phyloP scores from a whole-genome alignment of 2,888 invertebrate species.

The Phaonia tiefii region DNA sequence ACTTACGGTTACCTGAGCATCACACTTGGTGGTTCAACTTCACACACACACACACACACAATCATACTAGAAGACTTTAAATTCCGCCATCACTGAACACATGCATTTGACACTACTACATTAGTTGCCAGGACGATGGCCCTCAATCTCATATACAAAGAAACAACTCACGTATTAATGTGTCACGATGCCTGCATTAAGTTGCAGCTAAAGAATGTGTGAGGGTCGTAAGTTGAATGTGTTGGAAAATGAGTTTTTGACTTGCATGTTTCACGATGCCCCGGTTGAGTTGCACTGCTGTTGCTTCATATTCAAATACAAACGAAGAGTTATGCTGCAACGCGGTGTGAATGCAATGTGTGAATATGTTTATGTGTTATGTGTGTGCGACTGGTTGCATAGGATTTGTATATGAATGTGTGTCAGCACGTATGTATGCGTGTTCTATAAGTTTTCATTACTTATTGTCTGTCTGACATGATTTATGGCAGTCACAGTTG shows the following conservation, averaged over 20 bases:
- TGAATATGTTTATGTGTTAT: conserved; percentile 9
- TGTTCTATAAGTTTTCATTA: conserved; percentile 48
- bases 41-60: not conserved
- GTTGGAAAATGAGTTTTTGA: conserved; percentile 4
- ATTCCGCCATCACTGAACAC: conserved; percentile 16
- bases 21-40: not conserved
- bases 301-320: conserved; percentile 13
- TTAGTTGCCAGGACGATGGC: not conserved
- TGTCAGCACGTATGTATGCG: conserved; percentile 8
- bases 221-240: not conserved
- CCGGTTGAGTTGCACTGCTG: not conserved
- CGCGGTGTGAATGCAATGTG: not conserved
- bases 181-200: not conserved
- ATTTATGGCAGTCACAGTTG: conserved; percentile 50
- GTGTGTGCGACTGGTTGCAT: too few species aligned
- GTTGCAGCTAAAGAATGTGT: not conserved
- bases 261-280: conserved; percentile 24
- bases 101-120: not conserved
- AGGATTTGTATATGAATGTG: conserved; percentile 1
- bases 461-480: conserved; percentile 54
- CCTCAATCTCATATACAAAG: not conserved
- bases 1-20: not conserved
- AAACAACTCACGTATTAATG: too few species aligned
- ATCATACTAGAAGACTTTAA: too few species aligned
- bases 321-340: not conserved